phyloP scores from a whole-genome alignment of 2,888 invertebrate species.

The Diabrotica balteata region DNA sequence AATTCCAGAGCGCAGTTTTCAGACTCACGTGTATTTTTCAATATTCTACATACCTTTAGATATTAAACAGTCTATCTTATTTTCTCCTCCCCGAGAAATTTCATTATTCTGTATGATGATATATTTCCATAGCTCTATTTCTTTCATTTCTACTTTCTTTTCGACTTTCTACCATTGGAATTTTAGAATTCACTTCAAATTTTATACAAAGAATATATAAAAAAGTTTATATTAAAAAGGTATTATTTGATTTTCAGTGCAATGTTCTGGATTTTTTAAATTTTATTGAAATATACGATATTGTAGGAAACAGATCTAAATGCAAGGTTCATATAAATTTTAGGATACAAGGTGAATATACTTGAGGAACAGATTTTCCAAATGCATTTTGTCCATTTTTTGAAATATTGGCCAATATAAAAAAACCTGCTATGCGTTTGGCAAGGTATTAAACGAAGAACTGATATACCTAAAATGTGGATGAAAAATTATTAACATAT shows the following conservation, averaged over 20 bases:
- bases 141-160: constrained; percentile 23
- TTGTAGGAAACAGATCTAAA: no score
- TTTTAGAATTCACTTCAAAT: constrained; percentile 34
- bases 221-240: constrained; percentile 37
- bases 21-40: constrained; percentile 56
- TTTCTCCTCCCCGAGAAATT: constrained; percentile 56
- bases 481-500: no score
- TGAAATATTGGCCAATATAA: no score
- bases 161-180: constrained; percentile 25
- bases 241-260: constrained; percentile 35
- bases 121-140: constrained; percentile 52
- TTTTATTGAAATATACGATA: neutral
- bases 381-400: no score
- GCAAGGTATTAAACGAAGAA: no score
- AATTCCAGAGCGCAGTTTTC: constrained; percentile 45
- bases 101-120: constrained; percentile 59
- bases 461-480: no score
- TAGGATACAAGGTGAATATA: no score
- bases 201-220: constrained; percentile 26
- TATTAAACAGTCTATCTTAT: constrained; percentile 59
- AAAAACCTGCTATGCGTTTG: no score
- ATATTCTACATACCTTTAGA: constrained; percentile 57
- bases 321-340: no score
- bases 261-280: neutral
- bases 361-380: no score